Evolutionary conservation across 1,140 invertebrate genomes (phyloP), one percentile per base, ranked within the genome.

Genomic region (Mamestra configurata): DNA sequence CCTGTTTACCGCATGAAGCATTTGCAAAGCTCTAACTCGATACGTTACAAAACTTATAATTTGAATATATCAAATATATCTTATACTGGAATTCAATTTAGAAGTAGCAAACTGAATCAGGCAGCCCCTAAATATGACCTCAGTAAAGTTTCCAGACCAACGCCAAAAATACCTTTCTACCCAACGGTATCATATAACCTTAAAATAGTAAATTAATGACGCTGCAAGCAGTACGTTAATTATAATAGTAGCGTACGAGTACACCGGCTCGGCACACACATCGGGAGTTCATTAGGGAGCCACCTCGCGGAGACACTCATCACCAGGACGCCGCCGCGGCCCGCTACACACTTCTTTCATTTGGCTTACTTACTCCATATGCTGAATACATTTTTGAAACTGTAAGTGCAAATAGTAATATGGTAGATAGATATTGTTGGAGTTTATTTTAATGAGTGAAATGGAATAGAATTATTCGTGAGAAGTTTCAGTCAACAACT

Each of bases 261-360:
- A 6, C 7, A 6, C 10, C 18, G 70, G 49, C 22, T 4, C n/a
- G 22, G 27, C 6, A 13, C 4, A 57, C 31, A 73, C 71, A 73
- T 73, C 71, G 71, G 71, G 35, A 73, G 71, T 57, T 73, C 71
- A 59, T 73, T 73, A 73, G 53, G 31, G 71, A 43, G 53, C 71
- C 53, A 15, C 71, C 68, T 71, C 68, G 22, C 68, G 27, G 27
- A 49, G 71, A 43, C 71, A 59, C 71, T 73, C 71, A 73, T 73
- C 59, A 73, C 10, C 49, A 72, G 71, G 53, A 73, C 15, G 68
- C 49, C 6, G 66, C n/a, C 64, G 64, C 22, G 13, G 51, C 20
- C 51, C 40, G 18, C 11, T 49, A 53, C 53, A 51, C 66, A 73
- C 70, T 55, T 59, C 53, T 73, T 59, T 57, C n/a, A 73, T 59